Conservation (phyloP, 2,888 invertebrate species). For the Lottia gigantea region DNA sequence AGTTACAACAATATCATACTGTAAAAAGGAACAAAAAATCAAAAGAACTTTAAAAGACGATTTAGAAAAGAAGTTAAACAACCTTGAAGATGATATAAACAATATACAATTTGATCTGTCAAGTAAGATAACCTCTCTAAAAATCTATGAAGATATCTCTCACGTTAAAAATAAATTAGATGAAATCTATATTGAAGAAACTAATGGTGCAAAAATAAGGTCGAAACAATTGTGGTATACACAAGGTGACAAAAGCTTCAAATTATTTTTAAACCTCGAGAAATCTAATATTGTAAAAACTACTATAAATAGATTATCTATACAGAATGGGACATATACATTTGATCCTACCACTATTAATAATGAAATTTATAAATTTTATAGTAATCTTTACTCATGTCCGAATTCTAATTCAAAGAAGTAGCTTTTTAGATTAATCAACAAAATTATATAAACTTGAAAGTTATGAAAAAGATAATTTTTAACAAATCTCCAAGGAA, state of each 20-base stretch:
- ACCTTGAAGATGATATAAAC: neutral
- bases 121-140: constrained; percentile 9
- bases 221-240: constrained; percentile 14
- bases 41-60: neutral
- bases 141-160: neutral
- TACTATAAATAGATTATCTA: neutral
- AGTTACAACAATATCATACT: neutral
- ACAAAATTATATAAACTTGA: no score
- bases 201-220: constrained; percentile 17
- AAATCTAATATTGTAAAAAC: neutral
- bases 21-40: neutral
- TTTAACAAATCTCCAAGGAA: no score
- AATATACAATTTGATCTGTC: neutral
- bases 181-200: constrained; percentile 7
- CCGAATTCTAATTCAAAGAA: neutral
- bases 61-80: neutral
- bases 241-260: constrained; percentile 17
- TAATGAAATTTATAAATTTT: neutral
- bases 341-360: neutral
- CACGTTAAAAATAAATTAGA: constrained; percentile 5
- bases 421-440: no score
- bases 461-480: no score
- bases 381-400: neutral
- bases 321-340: no score
- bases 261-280: constrained; percentile 67